Conservation (phyloP, 2,797 vertebrate genomes). For the Odontamblyopus rebecca region DNA sequence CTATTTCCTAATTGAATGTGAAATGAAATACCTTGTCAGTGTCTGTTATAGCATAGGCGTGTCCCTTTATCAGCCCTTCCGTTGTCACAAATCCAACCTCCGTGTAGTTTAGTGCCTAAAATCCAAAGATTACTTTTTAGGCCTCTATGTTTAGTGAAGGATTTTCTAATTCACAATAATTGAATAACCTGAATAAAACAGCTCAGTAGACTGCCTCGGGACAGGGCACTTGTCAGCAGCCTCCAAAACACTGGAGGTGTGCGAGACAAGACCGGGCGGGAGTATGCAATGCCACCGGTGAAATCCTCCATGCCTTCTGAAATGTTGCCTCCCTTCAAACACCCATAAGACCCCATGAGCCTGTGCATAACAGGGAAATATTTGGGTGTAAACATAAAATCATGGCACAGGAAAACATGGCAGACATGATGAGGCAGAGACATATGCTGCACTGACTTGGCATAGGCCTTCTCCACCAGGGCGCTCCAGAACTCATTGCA, state of each 20-base stretch:
- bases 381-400: conserved; percentile 9
- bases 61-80: conserved; percentile 84
- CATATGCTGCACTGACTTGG: conserved; percentile 83
- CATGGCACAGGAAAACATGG: conserved; percentile 43
- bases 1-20: background rate
- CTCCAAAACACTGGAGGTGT: conserved; percentile 76
- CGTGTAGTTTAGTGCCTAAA: conserved; percentile 64
- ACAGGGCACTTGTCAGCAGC: conserved; percentile 66
- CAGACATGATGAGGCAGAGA: conserved; percentile 60
- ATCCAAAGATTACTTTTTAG: background rate
- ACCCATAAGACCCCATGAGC: conserved; percentile 76
- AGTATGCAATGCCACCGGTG: conserved; percentile 80
- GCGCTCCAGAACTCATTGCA: conserved; percentile 82
- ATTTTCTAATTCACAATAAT: background rate
- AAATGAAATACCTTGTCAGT: conserved; percentile 61
- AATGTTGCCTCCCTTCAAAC: conserved; percentile 81
- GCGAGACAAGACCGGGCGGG: conserved; percentile 58
- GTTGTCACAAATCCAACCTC: conserved; percentile 73
- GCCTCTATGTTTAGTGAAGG: background rate
- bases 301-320: conserved; percentile 86
- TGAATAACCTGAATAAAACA: conserved; percentile 78
- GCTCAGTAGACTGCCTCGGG: conserved; percentile 77
- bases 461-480: conserved; percentile 85
- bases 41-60: conserved; percentile 85
- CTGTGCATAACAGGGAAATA: conserved; percentile 50